phyloP scores from a whole-genome alignment of 2,797 vertebrate species.

The Crenichthys baileyi region DNA sequence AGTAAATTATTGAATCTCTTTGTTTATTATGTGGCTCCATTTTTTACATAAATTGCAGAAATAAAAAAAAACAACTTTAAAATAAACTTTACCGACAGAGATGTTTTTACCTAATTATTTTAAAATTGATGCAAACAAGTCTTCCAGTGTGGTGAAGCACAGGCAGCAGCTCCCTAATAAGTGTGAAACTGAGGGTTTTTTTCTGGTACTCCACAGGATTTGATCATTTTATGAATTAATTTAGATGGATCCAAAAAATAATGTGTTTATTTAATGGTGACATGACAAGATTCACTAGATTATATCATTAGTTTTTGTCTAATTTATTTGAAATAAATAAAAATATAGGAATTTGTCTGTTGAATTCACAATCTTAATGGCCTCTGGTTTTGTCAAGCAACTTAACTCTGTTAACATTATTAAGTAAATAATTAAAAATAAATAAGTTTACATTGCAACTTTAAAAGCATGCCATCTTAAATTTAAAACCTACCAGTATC shows the following conservation, averaged over 20 bases:
- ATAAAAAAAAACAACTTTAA: slow-evolving; percentile 13
- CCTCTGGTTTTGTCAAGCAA: slow-evolving; percentile 24
- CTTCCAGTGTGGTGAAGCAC: slow-evolving; percentile 64
- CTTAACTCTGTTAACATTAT: background rate
- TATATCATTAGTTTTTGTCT: slow-evolving; percentile 42
- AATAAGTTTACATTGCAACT: slow-evolving; percentile 7
- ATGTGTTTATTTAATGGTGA: slow-evolving; percentile 30
- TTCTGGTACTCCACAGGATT: slow-evolving; percentile 20
- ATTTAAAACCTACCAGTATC: background rate
- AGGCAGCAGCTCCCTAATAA: slow-evolving; percentile 34
- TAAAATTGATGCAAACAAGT: slow-evolving; percentile 53
- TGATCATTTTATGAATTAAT: slow-evolving; percentile 31
- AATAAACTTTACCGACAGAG: slow-evolving; percentile 35
- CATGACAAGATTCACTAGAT: slow-evolving; percentile 24
- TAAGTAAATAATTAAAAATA: background rate
- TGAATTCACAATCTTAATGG: slow-evolving; percentile 23
- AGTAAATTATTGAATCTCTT: slow-evolving; percentile 41
- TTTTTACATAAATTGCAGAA: slow-evolving; percentile 35
- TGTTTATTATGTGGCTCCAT: slow-evolving; percentile 21
- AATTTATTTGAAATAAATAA: slow-evolving; percentile 26
- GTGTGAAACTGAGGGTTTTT: slow-evolving; percentile 35
- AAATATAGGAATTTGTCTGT: slow-evolving; percentile 31
- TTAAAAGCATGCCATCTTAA: background rate
- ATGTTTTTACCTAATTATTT: slow-evolving; percentile 42
- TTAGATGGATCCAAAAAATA: slow-evolving; percentile 23